Conservation (phyloP, 1,140 invertebrate genomes). For the Propsilocerus akamusi region DNA sequence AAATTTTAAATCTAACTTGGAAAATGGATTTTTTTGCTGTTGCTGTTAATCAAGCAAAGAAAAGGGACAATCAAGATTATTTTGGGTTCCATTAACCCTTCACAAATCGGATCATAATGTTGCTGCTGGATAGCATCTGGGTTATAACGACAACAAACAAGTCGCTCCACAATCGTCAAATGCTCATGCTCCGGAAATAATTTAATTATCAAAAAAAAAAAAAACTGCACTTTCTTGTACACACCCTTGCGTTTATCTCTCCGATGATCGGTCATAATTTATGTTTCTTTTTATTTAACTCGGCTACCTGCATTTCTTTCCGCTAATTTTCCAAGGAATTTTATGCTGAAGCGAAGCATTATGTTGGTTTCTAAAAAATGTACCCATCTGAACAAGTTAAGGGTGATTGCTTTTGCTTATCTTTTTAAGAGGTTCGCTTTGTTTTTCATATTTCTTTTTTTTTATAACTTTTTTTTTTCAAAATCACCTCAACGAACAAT, state of each 20-base stretch:
- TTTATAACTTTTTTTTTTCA: neutral
- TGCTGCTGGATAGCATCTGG: no score
- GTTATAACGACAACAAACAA: constrained; percentile 3
- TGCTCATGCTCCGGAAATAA: neutral
- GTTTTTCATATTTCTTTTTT: neutral
- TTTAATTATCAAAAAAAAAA: neutral
- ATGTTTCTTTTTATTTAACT: neutral
- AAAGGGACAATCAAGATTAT: no score
- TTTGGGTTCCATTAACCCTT: no score
- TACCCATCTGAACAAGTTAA: neutral
- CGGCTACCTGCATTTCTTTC: no score
- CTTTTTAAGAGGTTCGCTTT: neutral
- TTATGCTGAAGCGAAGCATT: neutral
- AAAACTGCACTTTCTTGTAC: neutral
- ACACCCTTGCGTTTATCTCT: constrained; percentile 3
- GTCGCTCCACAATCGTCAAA: no score
- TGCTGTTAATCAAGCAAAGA: no score
- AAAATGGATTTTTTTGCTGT: no score
- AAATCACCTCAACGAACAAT: neutral
- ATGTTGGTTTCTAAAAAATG: neutral
- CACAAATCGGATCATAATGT: no score
- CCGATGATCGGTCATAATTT: constrained; percentile 2
- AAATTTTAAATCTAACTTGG: no score
- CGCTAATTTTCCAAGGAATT: constrained; percentile 2
- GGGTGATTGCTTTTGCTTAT: neutral